Conservation (phyloP, 1,140 invertebrate genomes). For the Solen grandis region DNA sequence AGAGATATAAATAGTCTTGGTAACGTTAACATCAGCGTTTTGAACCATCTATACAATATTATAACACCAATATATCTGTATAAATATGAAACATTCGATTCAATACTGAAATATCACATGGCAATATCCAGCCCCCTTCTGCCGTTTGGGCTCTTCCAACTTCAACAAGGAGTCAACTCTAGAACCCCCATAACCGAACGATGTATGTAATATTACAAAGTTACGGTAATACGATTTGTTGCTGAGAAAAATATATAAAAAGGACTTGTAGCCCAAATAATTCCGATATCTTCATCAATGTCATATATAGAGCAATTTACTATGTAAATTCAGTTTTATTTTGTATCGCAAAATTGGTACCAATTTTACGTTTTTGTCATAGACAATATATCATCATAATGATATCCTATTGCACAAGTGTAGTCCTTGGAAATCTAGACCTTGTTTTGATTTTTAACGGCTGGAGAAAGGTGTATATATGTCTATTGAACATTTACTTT, state of each 20-base stretch:
- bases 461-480: constrained; percentile 49
- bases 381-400: constrained; percentile 53
- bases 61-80: too few relatives aligned
- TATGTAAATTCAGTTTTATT: constrained; percentile 49
- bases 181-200: too few relatives aligned
- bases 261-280: constrained; percentile 49
- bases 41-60: too few relatives aligned
- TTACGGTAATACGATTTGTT: too few relatives aligned
- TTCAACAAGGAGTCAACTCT: background rate
- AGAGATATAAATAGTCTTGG: too few relatives aligned
- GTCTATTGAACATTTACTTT: constrained; percentile 22
- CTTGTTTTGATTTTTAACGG: too few relatives aligned
- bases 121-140: constrained; percentile 55
- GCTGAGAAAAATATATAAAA: too few relatives aligned
- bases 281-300: constrained; percentile 36
- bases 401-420: too few relatives aligned
- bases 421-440: too few relatives aligned
- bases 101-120: too few relatives aligned
- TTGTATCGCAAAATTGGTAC: constrained; percentile 48
- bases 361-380: constrained; percentile 51
- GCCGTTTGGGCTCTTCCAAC: constrained; percentile 17
- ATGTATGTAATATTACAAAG: constrained; percentile 44
- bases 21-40: too few relatives aligned
- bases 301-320: constrained; percentile 49
- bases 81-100: too few relatives aligned